Evolutionary conservation across 2,888 invertebrate genomes (phyloP).

Genomic region (Melieria omissa): DNA sequence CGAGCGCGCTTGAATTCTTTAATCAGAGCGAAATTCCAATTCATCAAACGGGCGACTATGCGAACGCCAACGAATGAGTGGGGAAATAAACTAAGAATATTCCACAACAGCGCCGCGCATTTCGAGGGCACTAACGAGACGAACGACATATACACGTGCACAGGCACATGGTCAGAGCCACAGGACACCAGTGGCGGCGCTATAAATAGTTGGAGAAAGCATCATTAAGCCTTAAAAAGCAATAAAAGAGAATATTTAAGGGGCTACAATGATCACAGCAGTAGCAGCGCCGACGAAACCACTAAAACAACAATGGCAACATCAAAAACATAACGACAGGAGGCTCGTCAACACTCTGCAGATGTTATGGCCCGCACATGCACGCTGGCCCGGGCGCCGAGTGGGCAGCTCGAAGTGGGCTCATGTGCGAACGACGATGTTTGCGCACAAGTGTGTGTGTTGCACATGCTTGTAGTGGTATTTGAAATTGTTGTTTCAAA

Average conservation of each 20-base stretch:
- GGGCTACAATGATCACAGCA: conserved; percentile 16
- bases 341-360: conserved; percentile 31
- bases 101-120: not conserved
- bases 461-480: not conserved
- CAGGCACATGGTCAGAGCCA: not conserved
- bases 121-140: not conserved
- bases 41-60: no score
- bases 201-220: conserved; percentile 30
- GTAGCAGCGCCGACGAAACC: not conserved
- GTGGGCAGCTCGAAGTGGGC: not conserved
- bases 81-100: no score
- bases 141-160: conserved; percentile 3
- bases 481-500: conserved; percentile 19
- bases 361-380: conserved; percentile 8
- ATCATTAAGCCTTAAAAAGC: conserved; percentile 45
- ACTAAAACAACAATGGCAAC: conserved; percentile 2
- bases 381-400: no score
- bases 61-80: no score
- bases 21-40: no score
- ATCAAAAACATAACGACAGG: not conserved
- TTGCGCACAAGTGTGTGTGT: not conserved
- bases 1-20: no score
- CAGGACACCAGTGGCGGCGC: not conserved
- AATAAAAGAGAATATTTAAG: conserved; percentile 36
- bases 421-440: not conserved